These are phyloP conservation scores for Homarus gammarus DNA, from an alignment of 2,888 invertebrate species.

Conservation along the genomic window DNA sequence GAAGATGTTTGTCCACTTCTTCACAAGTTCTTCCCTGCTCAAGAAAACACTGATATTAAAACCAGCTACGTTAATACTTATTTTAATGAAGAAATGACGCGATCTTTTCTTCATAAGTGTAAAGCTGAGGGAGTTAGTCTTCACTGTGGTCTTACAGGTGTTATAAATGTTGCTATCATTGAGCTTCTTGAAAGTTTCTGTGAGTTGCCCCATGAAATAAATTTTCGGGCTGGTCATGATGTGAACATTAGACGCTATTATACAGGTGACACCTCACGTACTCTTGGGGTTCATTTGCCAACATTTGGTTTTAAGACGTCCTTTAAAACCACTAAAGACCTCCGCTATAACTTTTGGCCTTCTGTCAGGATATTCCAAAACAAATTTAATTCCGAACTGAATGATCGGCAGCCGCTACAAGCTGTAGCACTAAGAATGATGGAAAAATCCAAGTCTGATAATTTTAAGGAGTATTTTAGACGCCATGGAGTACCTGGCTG, in stretches of 20 bases:
- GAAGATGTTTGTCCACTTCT: constrained; percentile 20
- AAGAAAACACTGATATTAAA: not conserved
- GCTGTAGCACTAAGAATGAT: constrained; percentile 26
- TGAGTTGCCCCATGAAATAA: not conserved
- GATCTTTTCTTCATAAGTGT: constrained; percentile 20
- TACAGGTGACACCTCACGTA: constrained; percentile 20
- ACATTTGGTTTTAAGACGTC: constrained; percentile 28
- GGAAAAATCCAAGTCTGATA: constrained; percentile 29
- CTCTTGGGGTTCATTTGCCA: constrained; percentile 34
- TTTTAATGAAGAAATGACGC: not conserved
- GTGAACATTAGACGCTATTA: constrained; percentile 42
- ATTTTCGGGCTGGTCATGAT: constrained; percentile 28
- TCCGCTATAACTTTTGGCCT: constrained; percentile 23
- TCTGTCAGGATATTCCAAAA: not conserved
- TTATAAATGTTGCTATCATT: constrained; percentile 32
- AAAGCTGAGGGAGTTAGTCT: constrained; percentile 17
- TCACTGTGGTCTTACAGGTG: constrained; percentile 17
- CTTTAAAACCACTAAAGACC: constrained; percentile 12
- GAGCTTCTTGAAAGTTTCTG: constrained; percentile 2
- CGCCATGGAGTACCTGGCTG: constrained; percentile 1
- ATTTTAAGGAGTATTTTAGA: constrained; percentile 29
- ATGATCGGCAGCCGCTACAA: constrained; percentile 11
- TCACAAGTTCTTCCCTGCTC: constrained; percentile 14
- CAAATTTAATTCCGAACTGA: not conserved
- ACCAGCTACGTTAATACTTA: constrained; percentile 2